A percentile compares a stretch with the other conserved stretches of the same genome.
These are phyloP conservation scores for Agapornis roseicollis DNA, from an alignment of 2,113 vertebrate genomes.

Conservation along the genomic window DNA sequence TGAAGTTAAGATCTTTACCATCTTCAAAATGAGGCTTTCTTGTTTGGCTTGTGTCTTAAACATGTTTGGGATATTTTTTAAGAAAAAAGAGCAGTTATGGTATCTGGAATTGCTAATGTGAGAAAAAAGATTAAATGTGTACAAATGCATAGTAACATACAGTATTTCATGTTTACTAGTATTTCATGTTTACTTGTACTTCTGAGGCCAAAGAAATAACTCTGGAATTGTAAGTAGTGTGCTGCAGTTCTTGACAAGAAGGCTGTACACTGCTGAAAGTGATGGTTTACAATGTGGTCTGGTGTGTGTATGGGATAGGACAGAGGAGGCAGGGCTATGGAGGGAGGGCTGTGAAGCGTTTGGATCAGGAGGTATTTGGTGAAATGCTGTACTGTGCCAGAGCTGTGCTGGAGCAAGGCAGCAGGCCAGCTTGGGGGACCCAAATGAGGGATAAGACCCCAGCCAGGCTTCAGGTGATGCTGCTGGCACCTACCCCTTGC, in stretches of 20 bases:
- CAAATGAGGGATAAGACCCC: background rate
- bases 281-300: too few relatives aligned
- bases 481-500: background rate
- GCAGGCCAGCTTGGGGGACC: background rate
- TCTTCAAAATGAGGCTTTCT: background rate
- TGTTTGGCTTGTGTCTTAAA: background rate
- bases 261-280: background rate
- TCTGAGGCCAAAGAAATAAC: background rate
- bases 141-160: background rate
- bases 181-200: background rate
- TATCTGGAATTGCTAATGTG: background rate
- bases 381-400: rapidly evolving
- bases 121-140: background rate
- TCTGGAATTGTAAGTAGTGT: background rate
- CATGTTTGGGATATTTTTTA: too few relatives aligned
- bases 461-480: background rate
- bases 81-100: background rate
- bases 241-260: background rate
- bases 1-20: too few relatives aligned
- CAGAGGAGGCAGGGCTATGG: rapidly evolving
- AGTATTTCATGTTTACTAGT: background rate
- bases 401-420: background rate
- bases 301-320: background rate
- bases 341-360: too few relatives aligned
- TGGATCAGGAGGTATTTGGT: rapidly evolving